Evolutionary conservation across 1,140 invertebrate genomes (phyloP).

Genomic region (Caenorhabditis elegans): WBcel235 BX284606.5:2137001-2137500

Average conservation of each 20-base stretch:
- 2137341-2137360: background rate
- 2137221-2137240: no score
- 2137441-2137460: background rate
- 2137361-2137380: background rate
- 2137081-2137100: background rate
- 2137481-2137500: background rate
- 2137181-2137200: background rate
- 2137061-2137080: background rate
- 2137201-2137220: background rate
- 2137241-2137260: no score
- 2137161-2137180: background rate
- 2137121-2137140: background rate
- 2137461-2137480: background rate
- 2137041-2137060: background rate
- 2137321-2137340: background rate
- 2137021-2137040: background rate
- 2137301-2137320: background rate
- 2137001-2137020: background rate
- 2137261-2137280: background rate
- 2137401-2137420: conserved; percentile 19
- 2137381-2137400: background rate
- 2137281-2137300: background rate
- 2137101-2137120: background rate
- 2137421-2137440: background rate
- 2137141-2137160: background rate